Evolutionary conservation across 2,797 vertebrate genomes (phyloP), one percentile per base, ranked within the genome.

Genomic region (Babyrousa celebensis): DNA sequence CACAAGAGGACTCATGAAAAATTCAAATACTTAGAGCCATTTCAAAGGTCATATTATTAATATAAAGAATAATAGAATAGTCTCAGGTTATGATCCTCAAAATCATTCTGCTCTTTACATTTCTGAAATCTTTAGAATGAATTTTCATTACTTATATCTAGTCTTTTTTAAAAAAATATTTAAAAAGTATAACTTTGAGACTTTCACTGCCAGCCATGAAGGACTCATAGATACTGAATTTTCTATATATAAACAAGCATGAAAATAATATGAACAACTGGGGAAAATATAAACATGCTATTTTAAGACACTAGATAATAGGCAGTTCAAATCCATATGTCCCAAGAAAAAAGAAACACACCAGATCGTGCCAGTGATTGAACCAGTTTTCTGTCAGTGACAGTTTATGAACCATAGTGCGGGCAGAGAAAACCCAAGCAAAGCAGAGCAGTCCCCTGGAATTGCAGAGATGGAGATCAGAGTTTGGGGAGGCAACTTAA

Each of bases 21-120:
- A n/a, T 62, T 86, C 67, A 68, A 87, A 60, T 6, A 21, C 18
- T 83, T 18, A 67, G 18, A 70, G n/a, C 23, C 43, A 92, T 70
- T 88, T 83, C 62, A 83, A 92, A 88, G 62, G 25, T 16, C n/a
- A 62, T 74, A 75, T 88, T 74, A 52, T 82, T 82, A 74, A 92
- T 87, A 52, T 32, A 8, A 68, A 62, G 14, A 43, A 3, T 74
- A 68, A 54, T 72, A 74, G 67, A 95, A 63, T 48, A 85, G 16
- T 32, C 17, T 48, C 27, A 79, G 82, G 58, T 29, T 72, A 65
- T 67, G 48, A 80, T 91, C 29, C 27, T 80, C 68, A 86, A 58
- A 65, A 95, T 27, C 72, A 58, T 65, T 86, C 29, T 80, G 6
- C 6, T 91, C 29, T 67, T 91, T 86, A 80, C 6, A 58, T 80